A percentile compares a stretch with the other conserved stretches of the same genome.
Conservation (phyloP, 2,888 invertebrate genomes). For the Pantelozetes paolii region DNA sequence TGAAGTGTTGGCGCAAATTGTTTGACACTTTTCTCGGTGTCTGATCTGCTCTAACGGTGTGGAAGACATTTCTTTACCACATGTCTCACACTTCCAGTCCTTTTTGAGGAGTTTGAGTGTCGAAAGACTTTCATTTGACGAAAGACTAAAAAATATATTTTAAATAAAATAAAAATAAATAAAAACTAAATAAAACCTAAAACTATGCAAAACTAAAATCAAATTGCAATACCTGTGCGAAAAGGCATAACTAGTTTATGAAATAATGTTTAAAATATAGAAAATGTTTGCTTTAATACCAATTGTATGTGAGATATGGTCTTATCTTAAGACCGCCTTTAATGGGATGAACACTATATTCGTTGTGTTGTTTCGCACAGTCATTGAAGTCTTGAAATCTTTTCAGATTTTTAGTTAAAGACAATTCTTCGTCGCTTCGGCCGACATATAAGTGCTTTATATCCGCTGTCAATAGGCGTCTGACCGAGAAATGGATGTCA, state of each 20-base stretch:
- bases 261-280: constrained; percentile 30
- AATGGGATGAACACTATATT: constrained; percentile 57
- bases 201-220: too few species aligned
- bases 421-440: neutral
- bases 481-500: constrained; percentile 72
- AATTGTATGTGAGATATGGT: constrained; percentile 70
- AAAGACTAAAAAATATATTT: constrained; percentile 47
- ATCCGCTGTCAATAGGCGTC: constrained; percentile 77
- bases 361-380: constrained; percentile 58
- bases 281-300: constrained; percentile 54
- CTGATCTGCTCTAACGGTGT: constrained; percentile 68
- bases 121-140: constrained; percentile 49
- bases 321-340: constrained; percentile 80
- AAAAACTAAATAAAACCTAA: neutral
- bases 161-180: neutral
- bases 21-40: constrained; percentile 62
- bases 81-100: constrained; percentile 70
- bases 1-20: neutral
- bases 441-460: constrained; percentile 64
- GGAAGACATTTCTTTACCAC: constrained; percentile 61
- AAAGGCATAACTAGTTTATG: too few species aligned
- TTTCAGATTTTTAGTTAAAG: constrained; percentile 57
- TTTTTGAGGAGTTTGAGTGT: constrained; percentile 60
- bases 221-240: too few species aligned
- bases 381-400: constrained; percentile 60